A percentile compares a stretch with the other conserved stretches of the same genome.
Evolutionary conservation across 35 echinoderm and acorn worm genomes (phyloP).

Genomic region (Acanthaster planci): DNA sequence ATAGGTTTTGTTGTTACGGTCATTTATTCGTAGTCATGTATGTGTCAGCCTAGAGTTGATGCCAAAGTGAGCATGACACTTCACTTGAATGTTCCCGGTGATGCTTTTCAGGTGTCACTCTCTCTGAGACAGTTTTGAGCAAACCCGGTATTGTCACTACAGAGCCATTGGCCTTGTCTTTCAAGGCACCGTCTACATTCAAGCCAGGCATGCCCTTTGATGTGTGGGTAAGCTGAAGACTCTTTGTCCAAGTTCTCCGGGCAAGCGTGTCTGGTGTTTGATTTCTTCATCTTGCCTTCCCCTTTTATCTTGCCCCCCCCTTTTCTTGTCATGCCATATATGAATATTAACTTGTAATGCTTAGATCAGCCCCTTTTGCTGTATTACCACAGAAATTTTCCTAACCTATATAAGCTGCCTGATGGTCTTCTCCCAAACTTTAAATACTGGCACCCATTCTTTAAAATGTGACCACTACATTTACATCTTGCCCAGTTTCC

Average conservation of each 20-base stretch:
- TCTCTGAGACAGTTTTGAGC: background rate
- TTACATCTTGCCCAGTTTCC: too few species aligned
- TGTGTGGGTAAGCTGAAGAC: conserved; percentile 36
- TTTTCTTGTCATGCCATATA: background rate
- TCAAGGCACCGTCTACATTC: conserved; percentile 41
- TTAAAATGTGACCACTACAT: too few species aligned
- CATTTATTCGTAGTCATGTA: too few species aligned
- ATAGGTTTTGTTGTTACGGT: too few species aligned
- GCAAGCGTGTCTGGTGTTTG: background rate
- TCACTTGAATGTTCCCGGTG: background rate
- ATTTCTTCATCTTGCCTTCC: background rate
- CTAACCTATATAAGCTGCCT: background rate
- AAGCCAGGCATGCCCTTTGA: conserved; percentile 47
- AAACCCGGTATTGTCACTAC: conserved; percentile 9
- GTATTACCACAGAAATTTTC: background rate
- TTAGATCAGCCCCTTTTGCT: too few species aligned
- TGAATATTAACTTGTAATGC: background rate
- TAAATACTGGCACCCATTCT: too few species aligned
- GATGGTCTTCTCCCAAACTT: background rate
- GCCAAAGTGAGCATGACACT: too few species aligned
- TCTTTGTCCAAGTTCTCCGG: background rate
- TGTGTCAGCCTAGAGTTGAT: too few species aligned
- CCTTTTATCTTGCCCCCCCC: background rate
- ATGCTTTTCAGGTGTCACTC: conserved; percentile 1
- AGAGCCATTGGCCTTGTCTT: background rate